phyloP scores from a whole-genome alignment of 2,888 invertebrate species.

The Idaea dimidiata region DNA sequence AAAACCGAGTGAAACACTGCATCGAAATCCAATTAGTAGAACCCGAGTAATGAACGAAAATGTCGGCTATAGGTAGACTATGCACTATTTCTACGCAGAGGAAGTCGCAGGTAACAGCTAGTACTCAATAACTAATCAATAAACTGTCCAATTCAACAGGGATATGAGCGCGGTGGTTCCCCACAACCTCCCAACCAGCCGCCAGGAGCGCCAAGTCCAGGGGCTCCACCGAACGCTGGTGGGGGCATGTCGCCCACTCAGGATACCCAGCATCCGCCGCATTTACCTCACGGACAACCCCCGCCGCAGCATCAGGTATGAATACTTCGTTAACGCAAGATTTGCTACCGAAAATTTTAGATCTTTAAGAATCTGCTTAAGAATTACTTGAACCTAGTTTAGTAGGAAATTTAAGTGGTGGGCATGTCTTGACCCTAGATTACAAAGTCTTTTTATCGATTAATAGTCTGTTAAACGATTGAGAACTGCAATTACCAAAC shows the following conservation, averaged over 20 bases:
- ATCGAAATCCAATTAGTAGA: too few species aligned
- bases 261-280: constrained; percentile 72
- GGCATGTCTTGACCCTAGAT: too few species aligned
- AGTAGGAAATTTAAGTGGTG: too few species aligned
- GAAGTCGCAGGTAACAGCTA: too few species aligned
- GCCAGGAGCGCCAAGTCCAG: constrained; percentile 73
- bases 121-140: constrained; percentile 10
- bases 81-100: too few species aligned
- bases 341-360: neutral
- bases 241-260: constrained; percentile 73
- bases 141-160: constrained; percentile 40
- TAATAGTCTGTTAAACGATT: neutral
- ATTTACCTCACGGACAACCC: constrained; percentile 68
- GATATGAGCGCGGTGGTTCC: constrained; percentile 73
- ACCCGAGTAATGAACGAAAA: too few species aligned
- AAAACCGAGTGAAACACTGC: too few species aligned
- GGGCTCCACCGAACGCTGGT: constrained; percentile 62
- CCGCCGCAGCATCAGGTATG: constrained; percentile 66
- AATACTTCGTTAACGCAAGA: neutral
- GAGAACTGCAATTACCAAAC: neutral
- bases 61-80: too few species aligned
- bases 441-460: neutral
- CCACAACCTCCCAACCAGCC: constrained; percentile 71
- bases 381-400: neutral
- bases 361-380: neutral